A percentile compares a stretch with the other conserved stretches of the same genome.
Evolutionary conservation across 2,113 vertebrate genomes (phyloP).

Genomic region (Archocentrus centrarchus): DNA sequence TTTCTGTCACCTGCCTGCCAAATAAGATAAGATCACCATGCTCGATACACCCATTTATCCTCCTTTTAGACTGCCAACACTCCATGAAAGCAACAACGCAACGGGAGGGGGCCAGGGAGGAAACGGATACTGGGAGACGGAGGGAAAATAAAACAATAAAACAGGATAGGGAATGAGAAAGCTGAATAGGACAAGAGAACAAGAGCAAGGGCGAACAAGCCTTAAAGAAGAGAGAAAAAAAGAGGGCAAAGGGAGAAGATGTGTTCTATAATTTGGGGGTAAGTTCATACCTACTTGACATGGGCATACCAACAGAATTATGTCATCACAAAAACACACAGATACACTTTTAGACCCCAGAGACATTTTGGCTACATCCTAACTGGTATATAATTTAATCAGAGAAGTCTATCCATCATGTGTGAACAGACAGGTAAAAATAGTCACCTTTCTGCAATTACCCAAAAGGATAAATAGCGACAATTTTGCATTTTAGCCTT

Average conservation of each 20-base stretch:
- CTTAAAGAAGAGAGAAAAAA: neutral
- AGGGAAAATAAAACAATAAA: slow-evolving; percentile 6
- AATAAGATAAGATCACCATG: slow-evolving; percentile 66
- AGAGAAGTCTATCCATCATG: slow-evolving; percentile 61
- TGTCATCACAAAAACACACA: slow-evolving; percentile 11
- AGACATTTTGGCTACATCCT: slow-evolving; percentile 20
- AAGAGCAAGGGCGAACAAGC: neutral
- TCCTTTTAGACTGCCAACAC: slow-evolving; percentile 55
- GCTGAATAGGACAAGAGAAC: neutral
- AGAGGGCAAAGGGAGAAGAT: neutral
- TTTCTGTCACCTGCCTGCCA: slow-evolving; percentile 59
- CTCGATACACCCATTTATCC: slow-evolving; percentile 60
- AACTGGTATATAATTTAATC: slow-evolving; percentile 49
- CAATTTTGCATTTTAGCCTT: slow-evolving; percentile 1
- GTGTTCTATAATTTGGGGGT: slow-evolving; percentile 2
- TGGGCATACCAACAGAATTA: slow-evolving; percentile 19
- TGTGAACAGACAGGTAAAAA: slow-evolving; percentile 49
- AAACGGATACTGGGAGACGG: neutral
- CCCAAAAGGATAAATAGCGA: neutral
- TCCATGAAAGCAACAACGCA: slow-evolving; percentile 72
- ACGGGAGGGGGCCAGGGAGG: neutral
- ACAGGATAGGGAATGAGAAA: neutral
- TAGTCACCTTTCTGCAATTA: slow-evolving; percentile 10
- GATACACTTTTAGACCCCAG: neutral
- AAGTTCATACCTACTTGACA: slow-evolving; percentile 32